Percentiles rank a stretch among this genome's conserved stretches.
Conservation (phyloP, 2,797 vertebrate genomes). For the Meda fulgida region DNA sequence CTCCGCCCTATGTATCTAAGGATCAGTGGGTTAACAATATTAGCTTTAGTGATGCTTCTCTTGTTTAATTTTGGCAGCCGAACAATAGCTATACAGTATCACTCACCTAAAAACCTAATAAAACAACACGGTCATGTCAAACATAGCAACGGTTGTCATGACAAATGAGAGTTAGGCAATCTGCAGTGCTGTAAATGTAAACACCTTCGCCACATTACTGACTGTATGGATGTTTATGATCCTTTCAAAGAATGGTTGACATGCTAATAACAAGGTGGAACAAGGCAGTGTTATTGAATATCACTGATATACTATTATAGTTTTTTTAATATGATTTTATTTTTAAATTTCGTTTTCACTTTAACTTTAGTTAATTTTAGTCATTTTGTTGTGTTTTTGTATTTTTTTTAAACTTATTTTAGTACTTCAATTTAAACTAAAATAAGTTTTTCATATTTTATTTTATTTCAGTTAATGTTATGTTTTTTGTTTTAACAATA, state of each 20-base stretch:
- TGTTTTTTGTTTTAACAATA: neutral
- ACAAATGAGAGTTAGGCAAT: constrained; percentile 35
- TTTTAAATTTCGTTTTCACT: neutral
- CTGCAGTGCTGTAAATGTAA: constrained; percentile 21
- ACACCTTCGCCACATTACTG: constrained; percentile 12
- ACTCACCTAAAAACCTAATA: constrained; percentile 49
- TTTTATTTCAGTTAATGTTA: neutral
- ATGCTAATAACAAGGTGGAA: neutral
- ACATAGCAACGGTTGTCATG: constrained; percentile 57
- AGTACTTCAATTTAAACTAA: no score
- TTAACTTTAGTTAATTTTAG: neutral
- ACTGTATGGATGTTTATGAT: neutral
- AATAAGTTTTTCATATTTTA: neutral
- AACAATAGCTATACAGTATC: constrained; percentile 51
- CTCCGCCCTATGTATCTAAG: constrained; percentile 23
- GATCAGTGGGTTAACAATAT: constrained; percentile 24
- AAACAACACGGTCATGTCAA: constrained; percentile 39
- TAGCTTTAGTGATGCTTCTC: constrained; percentile 31
- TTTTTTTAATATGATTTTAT: neutral
- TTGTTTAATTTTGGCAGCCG: constrained; percentile 30
- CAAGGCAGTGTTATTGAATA: neutral
- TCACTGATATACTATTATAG: neutral
- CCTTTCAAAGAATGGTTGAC: neutral
- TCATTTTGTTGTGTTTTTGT: neutral
- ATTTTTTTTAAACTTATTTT: neutral